phyloP scores from a whole-genome alignment of 2,113 vertebrate species.

The Myodes glareolus region DNA sequence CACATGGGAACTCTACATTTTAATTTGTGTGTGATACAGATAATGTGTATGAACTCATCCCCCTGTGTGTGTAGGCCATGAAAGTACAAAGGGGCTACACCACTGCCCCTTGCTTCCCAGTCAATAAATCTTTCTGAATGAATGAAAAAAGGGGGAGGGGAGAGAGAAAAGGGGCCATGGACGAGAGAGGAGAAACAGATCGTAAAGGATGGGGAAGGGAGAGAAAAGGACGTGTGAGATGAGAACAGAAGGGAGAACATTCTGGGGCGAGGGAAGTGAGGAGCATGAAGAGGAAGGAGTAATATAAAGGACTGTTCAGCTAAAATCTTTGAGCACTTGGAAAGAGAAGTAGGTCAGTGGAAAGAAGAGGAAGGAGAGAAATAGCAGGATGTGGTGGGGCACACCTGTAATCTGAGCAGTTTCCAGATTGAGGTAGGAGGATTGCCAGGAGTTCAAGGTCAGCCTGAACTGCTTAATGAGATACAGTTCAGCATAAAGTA shows the following conservation, averaged over 20 bases:
- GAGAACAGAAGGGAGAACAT: not conserved
- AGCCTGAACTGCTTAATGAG: not conserved
- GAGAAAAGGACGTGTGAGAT: not conserved
- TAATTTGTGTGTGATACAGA: not conserved
- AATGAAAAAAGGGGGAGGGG: too few relatives aligned
- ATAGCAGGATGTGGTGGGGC: not conserved
- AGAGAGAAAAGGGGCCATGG: not conserved
- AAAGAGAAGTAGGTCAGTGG: slow-evolving; percentile 19
- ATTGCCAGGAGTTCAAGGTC: not conserved
- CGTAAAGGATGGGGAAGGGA: not conserved
- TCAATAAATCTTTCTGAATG: not conserved
- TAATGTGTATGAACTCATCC: not conserved
- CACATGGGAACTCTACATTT: not conserved
- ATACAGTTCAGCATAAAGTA: not conserved
- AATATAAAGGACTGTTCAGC: not conserved
- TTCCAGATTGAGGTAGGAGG: not conserved
- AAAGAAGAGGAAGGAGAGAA: not conserved
- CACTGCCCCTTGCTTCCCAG: not conserved
- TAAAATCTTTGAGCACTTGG: slow-evolving; percentile 1
- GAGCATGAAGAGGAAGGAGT: not conserved
- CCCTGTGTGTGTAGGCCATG: not conserved
- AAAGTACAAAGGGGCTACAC: not conserved
- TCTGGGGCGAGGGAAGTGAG: not conserved
- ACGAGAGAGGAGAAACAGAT: not conserved
- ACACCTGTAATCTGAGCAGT: not conserved